Evolutionary conservation across 1,140 invertebrate genomes (phyloP).

Genomic region (Drosophila rufa): DNA sequence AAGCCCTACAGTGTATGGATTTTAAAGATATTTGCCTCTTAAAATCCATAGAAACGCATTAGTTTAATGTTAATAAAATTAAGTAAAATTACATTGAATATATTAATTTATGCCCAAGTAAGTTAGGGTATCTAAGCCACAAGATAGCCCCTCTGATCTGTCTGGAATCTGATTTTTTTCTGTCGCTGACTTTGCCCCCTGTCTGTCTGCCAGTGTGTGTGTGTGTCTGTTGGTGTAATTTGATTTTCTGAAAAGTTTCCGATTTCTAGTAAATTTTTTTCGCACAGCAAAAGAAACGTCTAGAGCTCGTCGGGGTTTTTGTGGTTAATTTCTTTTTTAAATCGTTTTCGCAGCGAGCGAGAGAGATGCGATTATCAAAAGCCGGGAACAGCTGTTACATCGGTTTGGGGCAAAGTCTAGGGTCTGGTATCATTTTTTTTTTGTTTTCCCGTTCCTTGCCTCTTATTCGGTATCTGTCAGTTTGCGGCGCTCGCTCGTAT

Average conservation of each 20-base stretch:
- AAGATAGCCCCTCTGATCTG: neutral
- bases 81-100: no score
- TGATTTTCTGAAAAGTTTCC: slow-evolving; percentile 83
- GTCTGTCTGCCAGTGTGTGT: slow-evolving; percentile 21
- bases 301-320: slow-evolving; percentile 70
- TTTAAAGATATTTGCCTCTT: no score
- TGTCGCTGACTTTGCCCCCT: slow-evolving; percentile 20
- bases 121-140: slow-evolving; percentile 12
- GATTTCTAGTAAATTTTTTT: slow-evolving; percentile 81
- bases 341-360: slow-evolving; percentile 68
- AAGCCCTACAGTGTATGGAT: no score
- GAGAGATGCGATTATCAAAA: slow-evolving; percentile 70
- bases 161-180: slow-evolving; percentile 8
- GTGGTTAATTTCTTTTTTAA: slow-evolving; percentile 84
- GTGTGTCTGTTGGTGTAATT: slow-evolving; percentile 68
- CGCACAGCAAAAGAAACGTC: slow-evolving; percentile 67
- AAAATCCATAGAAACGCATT: no score
- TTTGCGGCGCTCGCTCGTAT: slow-evolving; percentile 29
- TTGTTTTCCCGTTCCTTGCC: neutral
- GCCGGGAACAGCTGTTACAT: slow-evolving; percentile 67
- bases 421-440: slow-evolving; percentile 4
- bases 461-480: slow-evolving; percentile 59
- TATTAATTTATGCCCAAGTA: no score
- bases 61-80: no score
- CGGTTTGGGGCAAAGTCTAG: slow-evolving; percentile 40